These are phyloP conservation scores for Drosophila hamatofila DNA, from an alignment of 2,888 invertebrate species.

Conservation along the genomic window DNA sequence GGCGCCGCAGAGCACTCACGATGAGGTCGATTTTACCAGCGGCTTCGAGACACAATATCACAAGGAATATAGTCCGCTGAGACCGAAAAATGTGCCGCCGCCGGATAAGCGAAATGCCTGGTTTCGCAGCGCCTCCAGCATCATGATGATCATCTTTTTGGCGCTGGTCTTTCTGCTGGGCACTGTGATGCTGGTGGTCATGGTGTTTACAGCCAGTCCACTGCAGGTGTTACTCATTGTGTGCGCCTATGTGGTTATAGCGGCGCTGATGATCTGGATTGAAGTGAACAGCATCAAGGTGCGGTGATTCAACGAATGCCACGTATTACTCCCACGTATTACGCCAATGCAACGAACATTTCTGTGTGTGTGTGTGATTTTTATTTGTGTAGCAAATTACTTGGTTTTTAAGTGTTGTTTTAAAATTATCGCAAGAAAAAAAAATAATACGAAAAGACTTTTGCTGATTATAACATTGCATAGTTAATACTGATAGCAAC, in stretches of 20 bases:
- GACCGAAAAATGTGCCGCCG: slow-evolving; percentile 59
- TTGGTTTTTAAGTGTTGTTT: slow-evolving; percentile 49
- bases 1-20: slow-evolving; percentile 35
- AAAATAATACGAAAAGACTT: slow-evolving; percentile 25
- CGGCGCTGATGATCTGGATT: slow-evolving; percentile 67
- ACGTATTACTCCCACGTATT: neutral
- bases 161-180: slow-evolving; percentile 66
- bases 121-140: slow-evolving; percentile 73
- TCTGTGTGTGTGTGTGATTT: neutral
- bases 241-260: slow-evolving; percentile 61
- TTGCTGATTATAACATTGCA: slow-evolving; percentile 33
- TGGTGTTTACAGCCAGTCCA: slow-evolving; percentile 72
- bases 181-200: slow-evolving; percentile 64
- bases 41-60: slow-evolving; percentile 80
- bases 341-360: slow-evolving; percentile 14
- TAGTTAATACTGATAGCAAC: slow-evolving; percentile 38
- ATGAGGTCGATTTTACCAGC: slow-evolving; percentile 79
- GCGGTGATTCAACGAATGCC: slow-evolving; percentile 51
- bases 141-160: slow-evolving; percentile 67
- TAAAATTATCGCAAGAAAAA: slow-evolving; percentile 36
- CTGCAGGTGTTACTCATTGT: slow-evolving; percentile 64
- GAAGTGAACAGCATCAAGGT: slow-evolving; percentile 79
- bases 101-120: slow-evolving; percentile 67
- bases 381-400: slow-evolving; percentile 9
- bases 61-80: slow-evolving; percentile 77